These are phyloP conservation scores for Saimiri boliviensis DNA, from an alignment of 2,113 vertebrate species.

Conservation along the genomic window DNA sequence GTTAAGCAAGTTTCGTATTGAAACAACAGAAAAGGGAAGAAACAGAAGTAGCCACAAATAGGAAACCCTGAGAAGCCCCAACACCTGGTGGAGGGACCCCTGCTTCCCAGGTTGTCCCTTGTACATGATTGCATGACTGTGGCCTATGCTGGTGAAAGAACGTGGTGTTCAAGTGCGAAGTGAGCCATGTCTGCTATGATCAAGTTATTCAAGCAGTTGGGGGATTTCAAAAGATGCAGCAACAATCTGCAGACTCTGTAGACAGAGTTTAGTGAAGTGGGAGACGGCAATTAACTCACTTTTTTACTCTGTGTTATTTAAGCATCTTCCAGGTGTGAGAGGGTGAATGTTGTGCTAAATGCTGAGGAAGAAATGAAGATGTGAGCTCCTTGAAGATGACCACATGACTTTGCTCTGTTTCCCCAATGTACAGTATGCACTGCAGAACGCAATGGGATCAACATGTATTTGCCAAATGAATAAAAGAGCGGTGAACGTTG, in stretches of 20 bases:
- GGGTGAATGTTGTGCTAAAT: rapidly evolving
- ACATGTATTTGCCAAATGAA: neutral
- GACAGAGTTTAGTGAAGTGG: neutral
- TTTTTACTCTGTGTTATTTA: too few species aligned
- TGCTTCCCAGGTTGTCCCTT: rapidly evolving
- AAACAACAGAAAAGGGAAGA: neutral
- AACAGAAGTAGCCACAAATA: neutral
- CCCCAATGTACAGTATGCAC: rapidly evolving
- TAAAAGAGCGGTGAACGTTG: rapidly evolving
- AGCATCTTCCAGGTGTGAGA: rapidly evolving
- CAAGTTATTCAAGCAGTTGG: too few species aligned
- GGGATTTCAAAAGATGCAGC: too few species aligned
- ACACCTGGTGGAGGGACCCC: rapidly evolving
- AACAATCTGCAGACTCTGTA: neutral
- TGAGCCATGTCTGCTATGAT: too few species aligned
- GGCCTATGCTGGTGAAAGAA: too few species aligned
- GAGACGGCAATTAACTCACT: rapidly evolving
- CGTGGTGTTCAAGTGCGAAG: rapidly evolving
- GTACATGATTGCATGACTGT: rapidly evolving
- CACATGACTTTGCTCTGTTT: neutral
- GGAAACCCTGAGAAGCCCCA: neutral
- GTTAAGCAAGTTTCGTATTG: rapidly evolving
- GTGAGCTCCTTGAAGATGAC: rapidly evolving
- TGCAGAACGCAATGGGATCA: neutral
- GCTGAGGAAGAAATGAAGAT: neutral